Base-by-base conservation (phyloP, 2,113 vertebrate genomes). In the Platichthys stellatus region DNA sequence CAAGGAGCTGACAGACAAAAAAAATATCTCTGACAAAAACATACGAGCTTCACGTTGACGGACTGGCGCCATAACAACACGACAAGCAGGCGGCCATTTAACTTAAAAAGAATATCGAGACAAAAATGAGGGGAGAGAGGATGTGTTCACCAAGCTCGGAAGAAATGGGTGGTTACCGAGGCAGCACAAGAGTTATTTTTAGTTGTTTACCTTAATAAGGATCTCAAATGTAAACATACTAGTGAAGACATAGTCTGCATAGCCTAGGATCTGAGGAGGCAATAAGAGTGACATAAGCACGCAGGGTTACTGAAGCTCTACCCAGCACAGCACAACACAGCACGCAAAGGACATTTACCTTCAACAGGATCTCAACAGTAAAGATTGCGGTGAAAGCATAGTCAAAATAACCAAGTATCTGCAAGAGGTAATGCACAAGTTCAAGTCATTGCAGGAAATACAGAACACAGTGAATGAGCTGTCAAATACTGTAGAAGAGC, bases 371-470 rank as follows among this genome's bases (percentile, higher is more conserved):
- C 96, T 99, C 98, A 95, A 99, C 97, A 93, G 98, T 98, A 97
- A 99, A 99, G 97, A 99, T 99, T 94, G 97, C 96, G 92, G 98
- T 99, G 95, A 99, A 99, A 94, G 97, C 98, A 97, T 98, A 99
- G 96, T 99, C 98, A 97, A 99, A 98, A 96, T 99, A 99, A 96
- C 97, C 98, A 95, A 99, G 98, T 94, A 99, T 97, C 98, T 99
- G 97, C 90, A 98, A 94, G 95, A 92, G 94, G 96, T 91, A 97
- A 94, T 84, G 88, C 87, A 93, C 85, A 92, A 83, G 88, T 91
- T 90, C 72, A 81, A 80, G 77, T 84, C 76, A 83, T 80, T 84
- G 58, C 74, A 81, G 47, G 59, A 64, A 13, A 75, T 2, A 81
- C 68, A 88, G 5, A 23, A 23, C 63, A 86, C 54, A 80, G 31